Conservation (phyloP, 1,140 invertebrate genomes). For the Heterodera schachtii region DNA sequence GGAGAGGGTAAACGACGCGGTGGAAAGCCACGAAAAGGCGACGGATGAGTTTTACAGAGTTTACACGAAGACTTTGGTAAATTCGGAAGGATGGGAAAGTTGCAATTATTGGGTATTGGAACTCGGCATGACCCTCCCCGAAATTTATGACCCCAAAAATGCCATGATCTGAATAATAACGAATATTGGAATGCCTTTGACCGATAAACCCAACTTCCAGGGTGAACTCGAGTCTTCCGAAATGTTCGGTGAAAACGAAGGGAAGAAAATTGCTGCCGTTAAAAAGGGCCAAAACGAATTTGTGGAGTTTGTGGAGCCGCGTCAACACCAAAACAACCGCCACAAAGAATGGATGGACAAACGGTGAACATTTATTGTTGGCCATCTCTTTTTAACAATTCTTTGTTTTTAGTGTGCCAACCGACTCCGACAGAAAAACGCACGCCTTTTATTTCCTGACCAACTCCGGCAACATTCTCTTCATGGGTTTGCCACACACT, state of each 20-base stretch:
- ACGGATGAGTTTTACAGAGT: background rate
- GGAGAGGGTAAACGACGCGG: slow-evolving; percentile 1
- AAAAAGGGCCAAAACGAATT: slow-evolving; percentile 49
- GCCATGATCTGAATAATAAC: no score
- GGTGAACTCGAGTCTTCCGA: background rate
- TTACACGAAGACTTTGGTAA: background rate
- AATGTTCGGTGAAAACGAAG: slow-evolving; percentile 12
- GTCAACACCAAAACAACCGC: background rate
- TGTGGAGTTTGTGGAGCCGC: slow-evolving; percentile 49
- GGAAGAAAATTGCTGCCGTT: slow-evolving; percentile 29
- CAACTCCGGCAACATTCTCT: slow-evolving; percentile 34
- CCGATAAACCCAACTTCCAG: background rate
- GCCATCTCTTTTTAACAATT: background rate
- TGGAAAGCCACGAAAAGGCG: background rate
- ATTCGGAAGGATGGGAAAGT: background rate
- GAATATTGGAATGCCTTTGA: background rate
- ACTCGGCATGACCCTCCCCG: no score
- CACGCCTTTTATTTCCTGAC: slow-evolving; percentile 28
- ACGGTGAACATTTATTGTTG: slow-evolving; percentile 12
- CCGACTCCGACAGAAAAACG: slow-evolving; percentile 13
- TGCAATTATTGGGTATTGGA: no score
- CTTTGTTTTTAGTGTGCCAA: slow-evolving; percentile 15
- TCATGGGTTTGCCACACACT: slow-evolving; percentile 26
- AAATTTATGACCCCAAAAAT: no score
- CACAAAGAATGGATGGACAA: slow-evolving; percentile 47